Evolutionary conservation across 2,888 invertebrate species (phyloP).

Genomic region (Tiliacea aurago): DNA sequence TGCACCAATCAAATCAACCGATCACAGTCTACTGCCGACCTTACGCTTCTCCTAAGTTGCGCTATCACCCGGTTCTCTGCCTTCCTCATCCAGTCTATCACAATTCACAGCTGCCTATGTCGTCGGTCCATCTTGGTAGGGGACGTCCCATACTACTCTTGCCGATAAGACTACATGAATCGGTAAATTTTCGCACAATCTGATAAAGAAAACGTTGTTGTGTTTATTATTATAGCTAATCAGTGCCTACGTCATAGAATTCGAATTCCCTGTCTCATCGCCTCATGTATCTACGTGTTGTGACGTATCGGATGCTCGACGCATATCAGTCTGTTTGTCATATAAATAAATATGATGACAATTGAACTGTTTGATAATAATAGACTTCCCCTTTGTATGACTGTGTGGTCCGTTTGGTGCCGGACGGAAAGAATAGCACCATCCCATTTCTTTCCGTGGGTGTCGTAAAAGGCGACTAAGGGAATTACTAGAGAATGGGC

Average conservation of each 20-base stretch:
- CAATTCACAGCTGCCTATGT: not conserved
- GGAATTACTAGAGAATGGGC: too few species aligned
- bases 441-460: too few species aligned
- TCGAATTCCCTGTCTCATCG: slow-evolving; percentile 39
- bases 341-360: slow-evolving; percentile 27
- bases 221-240: slow-evolving; percentile 29
- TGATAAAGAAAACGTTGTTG: slow-evolving; percentile 8
- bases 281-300: not conserved
- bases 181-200: not conserved
- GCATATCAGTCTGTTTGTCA: slow-evolving; percentile 5
- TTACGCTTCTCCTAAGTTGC: not conserved
- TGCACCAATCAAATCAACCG: not conserved
- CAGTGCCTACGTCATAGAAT: slow-evolving; percentile 4
- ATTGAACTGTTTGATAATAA: slow-evolving; percentile 14
- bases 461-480: too few species aligned
- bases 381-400: not conserved
- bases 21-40: not conserved
- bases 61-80: not conserved
- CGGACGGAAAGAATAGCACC: too few species aligned
- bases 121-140: not conserved
- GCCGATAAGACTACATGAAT: too few species aligned
- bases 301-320: slow-evolving; percentile 33
- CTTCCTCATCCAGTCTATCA: not conserved
- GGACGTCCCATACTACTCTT: not conserved
- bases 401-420: too few species aligned